Evolutionary conservation across 2,113 vertebrate genomes (phyloP), one percentile per base, ranked within the genome.

Genomic region (Xiphophorus maculatus): DNA sequence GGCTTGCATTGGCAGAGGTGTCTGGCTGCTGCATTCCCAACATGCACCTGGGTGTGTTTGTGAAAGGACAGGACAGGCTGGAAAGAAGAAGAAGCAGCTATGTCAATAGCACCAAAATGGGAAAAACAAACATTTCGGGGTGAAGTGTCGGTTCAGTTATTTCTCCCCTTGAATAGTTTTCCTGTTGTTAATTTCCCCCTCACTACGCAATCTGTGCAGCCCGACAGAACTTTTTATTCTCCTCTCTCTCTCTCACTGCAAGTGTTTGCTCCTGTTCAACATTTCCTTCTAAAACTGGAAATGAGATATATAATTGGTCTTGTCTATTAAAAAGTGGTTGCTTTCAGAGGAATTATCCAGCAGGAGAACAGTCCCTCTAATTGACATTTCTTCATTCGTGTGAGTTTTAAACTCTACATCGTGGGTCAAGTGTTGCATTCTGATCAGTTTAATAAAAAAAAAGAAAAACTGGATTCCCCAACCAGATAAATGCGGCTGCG

Each of bases 21-120:
- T 78, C 64, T 85, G 76, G 77, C 81, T 87, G 73, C 48, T 74
- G 71, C 74, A 12, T 87, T 90, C 87, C 86, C 88, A 85, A 76
- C 79, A 84, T 90, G 86, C 92, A 92, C 85, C 91, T 93, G 92
- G 88, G 74, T 82, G 84, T 93, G 87, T 93, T 93, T 93, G 90
- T 88, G 78, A 91, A 92, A 94, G 85, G 91, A 92, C 91, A 92
- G 90, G 90, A 91, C 89, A 77, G 90, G 89, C 91, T 79, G 88
- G 91, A 94, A 92, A 77, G 87, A 90, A 77, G 87, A 90, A 89
- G 80, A 74, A 93, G 79, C 92, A 93, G 93, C 92, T 93, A 94
- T 91, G 91, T 94, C 92, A 95, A 94, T 89, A 94, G 48, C 40
- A 61, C 33, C 78, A 88, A 92, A 92, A 91, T 85, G 88, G 83